These are phyloP conservation scores for Agonopterix arenella DNA, from an alignment of 2,888 invertebrate genomes.

Conservation along the genomic window DNA sequence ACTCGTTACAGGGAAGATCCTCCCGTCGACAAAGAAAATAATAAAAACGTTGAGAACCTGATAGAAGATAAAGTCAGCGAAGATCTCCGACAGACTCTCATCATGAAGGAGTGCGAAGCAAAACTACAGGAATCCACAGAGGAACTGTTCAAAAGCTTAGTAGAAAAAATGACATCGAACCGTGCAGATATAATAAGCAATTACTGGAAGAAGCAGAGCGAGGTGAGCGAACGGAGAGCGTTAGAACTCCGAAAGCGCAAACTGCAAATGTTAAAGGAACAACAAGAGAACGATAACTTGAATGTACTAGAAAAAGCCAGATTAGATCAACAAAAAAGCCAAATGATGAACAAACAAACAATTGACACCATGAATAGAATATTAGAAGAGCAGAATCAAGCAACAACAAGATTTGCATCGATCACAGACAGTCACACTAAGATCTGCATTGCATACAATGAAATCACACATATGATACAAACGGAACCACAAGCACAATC, in stretches of 20 bases:
- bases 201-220: slow-evolving; percentile 48
- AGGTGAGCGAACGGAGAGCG: slow-evolving; percentile 50
- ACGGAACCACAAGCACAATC: slow-evolving; percentile 55
- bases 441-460: slow-evolving; percentile 74
- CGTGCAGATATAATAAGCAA: slow-evolving; percentile 43
- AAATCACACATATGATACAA: slow-evolving; percentile 65
- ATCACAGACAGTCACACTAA: slow-evolving; percentile 76
- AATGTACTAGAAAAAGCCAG: slow-evolving; percentile 53
- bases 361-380: slow-evolving; percentile 69
- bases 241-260: slow-evolving; percentile 58
- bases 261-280: slow-evolving; percentile 54
- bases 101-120: slow-evolving; percentile 50
- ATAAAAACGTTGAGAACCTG: slow-evolving; percentile 32
- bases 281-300: slow-evolving; percentile 72
- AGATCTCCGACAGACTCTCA: slow-evolving; percentile 47
- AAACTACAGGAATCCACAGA: slow-evolving; percentile 43
- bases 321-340: slow-evolving; percentile 69
- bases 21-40: slow-evolving; percentile 18
- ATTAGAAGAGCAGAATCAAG: slow-evolving; percentile 68
- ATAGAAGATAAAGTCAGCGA: slow-evolving; percentile 50
- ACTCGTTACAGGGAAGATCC: slow-evolving; percentile 22
- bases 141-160: slow-evolving; percentile 40
- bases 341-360: slow-evolving; percentile 52
- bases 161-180: slow-evolving; percentile 53
- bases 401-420: slow-evolving; percentile 64